phyloP scores from a whole-genome alignment of 2,113 vertebrate genomes.

The Muntiacus muntjak region DNA sequence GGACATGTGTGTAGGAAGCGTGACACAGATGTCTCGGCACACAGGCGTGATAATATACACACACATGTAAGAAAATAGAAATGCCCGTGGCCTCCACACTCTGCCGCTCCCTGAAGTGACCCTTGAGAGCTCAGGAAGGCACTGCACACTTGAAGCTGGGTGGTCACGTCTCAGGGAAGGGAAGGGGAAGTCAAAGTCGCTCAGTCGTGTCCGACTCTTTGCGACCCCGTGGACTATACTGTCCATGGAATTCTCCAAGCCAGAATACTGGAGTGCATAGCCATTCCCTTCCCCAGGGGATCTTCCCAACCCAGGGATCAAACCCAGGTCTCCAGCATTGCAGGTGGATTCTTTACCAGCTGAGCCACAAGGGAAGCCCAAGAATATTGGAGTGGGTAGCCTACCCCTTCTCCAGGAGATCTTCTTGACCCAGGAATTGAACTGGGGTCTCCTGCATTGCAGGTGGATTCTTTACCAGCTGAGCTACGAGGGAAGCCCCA shows the following conservation, averaged over 20 bases:
- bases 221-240: rapidly evolving
- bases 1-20: neutral
- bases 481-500: neutral
- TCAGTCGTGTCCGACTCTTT: neutral
- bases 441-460: neutral
- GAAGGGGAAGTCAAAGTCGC: neutral
- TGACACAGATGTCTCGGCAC: rapidly evolving
- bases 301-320: no score
- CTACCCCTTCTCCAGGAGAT: neutral
- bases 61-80: neutral
- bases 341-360: no score
- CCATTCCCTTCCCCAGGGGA: no score
- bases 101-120: neutral
- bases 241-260: neutral
- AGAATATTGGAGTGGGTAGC: neutral
- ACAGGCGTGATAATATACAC: neutral
- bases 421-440: neutral
- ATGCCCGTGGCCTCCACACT: neutral
- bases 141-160: neutral
- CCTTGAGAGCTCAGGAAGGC: neutral
- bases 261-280: neutral
- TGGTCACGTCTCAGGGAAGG: neutral
- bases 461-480: neutral
- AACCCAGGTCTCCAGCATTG: no score
- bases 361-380: no score